Conservation (phyloP, 2,113 vertebrate genomes). For the Cololabis saira region DNA sequence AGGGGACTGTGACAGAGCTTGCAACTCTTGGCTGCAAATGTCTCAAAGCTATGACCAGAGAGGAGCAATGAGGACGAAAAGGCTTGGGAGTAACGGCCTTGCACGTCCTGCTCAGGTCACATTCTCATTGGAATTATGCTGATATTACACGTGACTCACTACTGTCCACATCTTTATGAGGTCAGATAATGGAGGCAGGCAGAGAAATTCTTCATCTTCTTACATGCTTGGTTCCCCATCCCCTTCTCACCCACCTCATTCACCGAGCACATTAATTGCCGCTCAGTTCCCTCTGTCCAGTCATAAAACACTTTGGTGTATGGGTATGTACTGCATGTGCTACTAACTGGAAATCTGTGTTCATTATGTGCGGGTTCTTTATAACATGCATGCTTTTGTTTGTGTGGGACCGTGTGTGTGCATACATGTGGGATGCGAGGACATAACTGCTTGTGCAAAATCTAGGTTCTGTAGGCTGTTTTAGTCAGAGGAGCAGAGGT, state of each 20-base stretch:
- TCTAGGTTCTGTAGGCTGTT: constrained; percentile 25
- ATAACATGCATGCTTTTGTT: background rate
- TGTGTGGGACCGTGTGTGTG: constrained; percentile 4
- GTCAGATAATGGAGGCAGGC: constrained; percentile 29
- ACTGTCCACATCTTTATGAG: constrained; percentile 47
- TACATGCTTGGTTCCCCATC: background rate
- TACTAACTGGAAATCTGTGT: constrained; percentile 6
- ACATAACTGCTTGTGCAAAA: constrained; percentile 26
- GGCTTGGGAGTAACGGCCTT: constrained; percentile 34
- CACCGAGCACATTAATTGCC: constrained; percentile 12
- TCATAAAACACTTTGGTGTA: constrained; percentile 5
- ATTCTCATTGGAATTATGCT: constrained; percentile 45
- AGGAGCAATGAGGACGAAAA: constrained; percentile 25
- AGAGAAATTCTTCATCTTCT: constrained; percentile 18
- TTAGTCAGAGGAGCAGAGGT: constrained; percentile 51
- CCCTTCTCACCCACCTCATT: constrained; percentile 10
- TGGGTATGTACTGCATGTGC: constrained; percentile 6
- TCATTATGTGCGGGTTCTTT: constrained; percentile 7
- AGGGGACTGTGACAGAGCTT: background rate
- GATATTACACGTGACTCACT: constrained; percentile 25
- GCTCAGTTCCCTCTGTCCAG: constrained; percentile 9
- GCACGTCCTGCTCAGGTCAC: constrained; percentile 21
- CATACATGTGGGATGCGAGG: background rate
- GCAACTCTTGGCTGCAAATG: background rate
- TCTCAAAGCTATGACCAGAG: constrained; percentile 6